Evolutionary conservation across 2,113 vertebrate genomes (phyloP), one percentile per base, ranked within the genome.

Genomic region (Callipepla squamata): DNA sequence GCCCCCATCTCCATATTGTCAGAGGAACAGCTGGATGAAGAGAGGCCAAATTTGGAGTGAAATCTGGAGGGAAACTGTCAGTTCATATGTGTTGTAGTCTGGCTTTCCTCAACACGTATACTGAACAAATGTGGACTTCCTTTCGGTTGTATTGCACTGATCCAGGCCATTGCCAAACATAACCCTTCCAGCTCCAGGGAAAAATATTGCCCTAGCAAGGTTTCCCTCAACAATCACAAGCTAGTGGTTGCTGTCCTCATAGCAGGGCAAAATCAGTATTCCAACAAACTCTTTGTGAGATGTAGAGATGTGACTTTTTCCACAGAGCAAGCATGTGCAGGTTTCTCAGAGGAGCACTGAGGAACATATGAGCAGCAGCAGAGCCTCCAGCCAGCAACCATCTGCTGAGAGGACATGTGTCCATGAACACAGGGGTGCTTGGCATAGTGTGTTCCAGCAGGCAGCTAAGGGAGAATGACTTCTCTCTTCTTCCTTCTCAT

Each of bases 41-140:
- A 77, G 53, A 91, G 38, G 32, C 15, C 75, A 88, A 28, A 74
- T 77, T 77, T 40, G 19, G 11, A n/a, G 25, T 18, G 18, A 74
- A 87, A 80, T 77, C 30, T 47, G 14, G 16, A 38, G 3, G 32
- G 47, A 67, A 3, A 42, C 4, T 17, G 23, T 42, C 72, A 69
- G 23, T 42, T 48, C 51, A 47, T n/a, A 4, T 6, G 3, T 1
- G 1, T 20, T 48, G 11, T 30, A 4, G 1, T 63, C 40, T 53
- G 28, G 20, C 21, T 59, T 50, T 61, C 47, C 77, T 77, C 51
- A 77, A 53, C 7, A 34, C 5, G 17, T 12, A 6, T n/a, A 40
- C 7, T 75, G 15, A 70, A 22, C 17, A 62, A 73, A 30, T 13
- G 59, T 51, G 77, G 23, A 38, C 19, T 90, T 11, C 8, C 6